Evolutionary conservation across 2,113 vertebrate genomes (phyloP), one percentile per base, ranked within the genome.

Genomic region (Alosa alosa): DNA sequence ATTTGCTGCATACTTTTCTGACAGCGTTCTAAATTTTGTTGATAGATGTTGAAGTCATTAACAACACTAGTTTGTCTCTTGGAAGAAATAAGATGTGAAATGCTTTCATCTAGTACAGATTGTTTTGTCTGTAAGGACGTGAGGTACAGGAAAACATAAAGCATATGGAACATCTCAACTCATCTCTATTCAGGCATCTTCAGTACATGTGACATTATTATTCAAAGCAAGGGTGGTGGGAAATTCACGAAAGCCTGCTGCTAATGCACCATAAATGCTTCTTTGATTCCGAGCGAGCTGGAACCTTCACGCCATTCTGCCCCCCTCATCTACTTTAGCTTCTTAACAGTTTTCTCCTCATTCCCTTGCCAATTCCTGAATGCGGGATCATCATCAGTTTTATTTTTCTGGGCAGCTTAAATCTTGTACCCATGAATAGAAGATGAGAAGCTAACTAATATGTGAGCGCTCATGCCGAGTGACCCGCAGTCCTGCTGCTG

Each of bases 401-500:
- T 39, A 82, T 84, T 86, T 72, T 81, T 55, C 81, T 72, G 45
- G 68, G 41, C 83, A 22, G 68, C 81, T 86, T 84, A 78, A 85
- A 83, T 83, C 83, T 83, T 72, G 50, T 84, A 82, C 46, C 25
- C 57, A 83, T 86, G 86, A 86, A 88, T 81, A 87, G 64, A 15
- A 81, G 86, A 87, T 87, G 82, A 87, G 87, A 81, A 82, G 60
- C 84, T 87, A 85, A 88, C 90, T 87, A 88, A 86, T 87, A 87
- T 49, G 57, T 68, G 82, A 45, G 87, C 82, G 39, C 68, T 88
- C 86, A 86, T 82, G 82, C 78, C 64, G 88, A 85, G 57, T 89
- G 90, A 87, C 87, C 88, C 83, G 39, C 39, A 82, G 85, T 84
- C 50, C 81, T 84, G 82, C 57, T 84, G 81, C 36, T 82, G 83